Percentiles rank a stretch among this genome's conserved stretches.
Conservation (phyloP, 2,113 vertebrate genomes). For the Brachyhypopomus occidentalis region DNA sequence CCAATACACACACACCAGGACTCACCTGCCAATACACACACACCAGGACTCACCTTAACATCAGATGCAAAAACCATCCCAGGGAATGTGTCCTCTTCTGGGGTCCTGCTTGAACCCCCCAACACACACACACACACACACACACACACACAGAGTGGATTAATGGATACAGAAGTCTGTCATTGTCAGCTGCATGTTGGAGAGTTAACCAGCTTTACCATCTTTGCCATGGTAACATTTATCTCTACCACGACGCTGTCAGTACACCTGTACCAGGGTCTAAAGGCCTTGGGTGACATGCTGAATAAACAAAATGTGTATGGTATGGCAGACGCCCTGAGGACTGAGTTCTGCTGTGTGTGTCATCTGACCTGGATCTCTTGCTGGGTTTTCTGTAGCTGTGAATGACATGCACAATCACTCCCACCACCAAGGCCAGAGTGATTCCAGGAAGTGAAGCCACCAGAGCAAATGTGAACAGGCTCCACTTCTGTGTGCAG, state of each 20-base stretch:
- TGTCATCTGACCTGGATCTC: not conserved
- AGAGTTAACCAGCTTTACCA: too few relatives aligned
- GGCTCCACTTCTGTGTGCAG: slow-evolving; percentile 52
- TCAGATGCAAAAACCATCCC: slow-evolving; percentile 51
- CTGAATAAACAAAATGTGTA: too few relatives aligned
- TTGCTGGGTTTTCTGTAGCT: not conserved
- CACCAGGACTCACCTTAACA: slow-evolving; percentile 35
- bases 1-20: not conserved
- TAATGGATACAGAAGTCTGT: too few relatives aligned
- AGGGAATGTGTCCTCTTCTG: slow-evolving; percentile 22
- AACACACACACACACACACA: slow-evolving; percentile 15
- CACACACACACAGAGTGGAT: slow-evolving; percentile 22
- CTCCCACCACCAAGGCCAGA: slow-evolving; percentile 50
- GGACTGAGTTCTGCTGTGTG: not conserved
- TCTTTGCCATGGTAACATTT: too few relatives aligned
- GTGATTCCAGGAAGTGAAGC: slow-evolving; percentile 55
- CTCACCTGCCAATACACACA: slow-evolving; percentile 37
- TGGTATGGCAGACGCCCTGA: too few relatives aligned
- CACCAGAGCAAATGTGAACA: slow-evolving; percentile 51
- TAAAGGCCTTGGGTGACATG: too few relatives aligned
- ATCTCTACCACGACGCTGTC: too few relatives aligned
- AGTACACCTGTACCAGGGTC: too few relatives aligned
- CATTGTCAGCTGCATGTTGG: too few relatives aligned
- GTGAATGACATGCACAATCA: slow-evolving; percentile 24
- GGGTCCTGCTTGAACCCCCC: not conserved